phyloP scores from a whole-genome alignment of 1,140 invertebrate genomes.

The Neodiprion pinetum region DNA sequence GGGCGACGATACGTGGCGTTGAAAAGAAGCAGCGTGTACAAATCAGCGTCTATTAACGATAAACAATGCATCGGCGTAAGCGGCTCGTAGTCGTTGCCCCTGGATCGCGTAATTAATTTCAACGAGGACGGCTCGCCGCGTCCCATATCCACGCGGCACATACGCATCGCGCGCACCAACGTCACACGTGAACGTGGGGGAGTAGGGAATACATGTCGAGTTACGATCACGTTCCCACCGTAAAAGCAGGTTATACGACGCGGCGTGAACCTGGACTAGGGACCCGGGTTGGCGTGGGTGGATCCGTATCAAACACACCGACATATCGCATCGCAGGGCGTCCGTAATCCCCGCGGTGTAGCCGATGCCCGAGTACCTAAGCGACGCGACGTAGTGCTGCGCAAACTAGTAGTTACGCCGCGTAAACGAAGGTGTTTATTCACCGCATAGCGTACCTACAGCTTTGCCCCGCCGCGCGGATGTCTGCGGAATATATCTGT shows the following conservation, averaged over 20 bases:
- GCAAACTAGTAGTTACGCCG: too few species aligned
- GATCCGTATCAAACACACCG: neutral
- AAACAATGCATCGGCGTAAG: neutral
- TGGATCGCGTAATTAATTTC: neutral
- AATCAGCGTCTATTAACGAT: neutral
- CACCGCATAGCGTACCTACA: too few species aligned
- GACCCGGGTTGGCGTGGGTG: neutral
- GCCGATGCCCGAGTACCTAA: too few species aligned
- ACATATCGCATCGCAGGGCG: too few species aligned
- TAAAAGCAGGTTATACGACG: neutral
- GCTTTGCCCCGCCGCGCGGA: too few species aligned
- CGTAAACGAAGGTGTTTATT: too few species aligned
- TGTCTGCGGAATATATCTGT: too few species aligned
- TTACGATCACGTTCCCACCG: constrained; percentile 6
- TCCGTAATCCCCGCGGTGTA: too few species aligned
- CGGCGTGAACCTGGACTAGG: neutral
- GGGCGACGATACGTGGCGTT: neutral
- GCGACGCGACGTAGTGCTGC: too few species aligned
- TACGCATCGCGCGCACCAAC: neutral
- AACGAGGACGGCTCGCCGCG: neutral
- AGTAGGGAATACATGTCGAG: neutral
- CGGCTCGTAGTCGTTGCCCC: neutral
- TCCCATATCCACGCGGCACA: neutral
- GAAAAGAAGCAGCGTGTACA: neutral
- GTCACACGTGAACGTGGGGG: neutral